Evolutionary conservation across 2,113 vertebrate species (phyloP), one percentile per base, ranked within the genome.

Genomic region (Anas platyrhynchos): DNA sequence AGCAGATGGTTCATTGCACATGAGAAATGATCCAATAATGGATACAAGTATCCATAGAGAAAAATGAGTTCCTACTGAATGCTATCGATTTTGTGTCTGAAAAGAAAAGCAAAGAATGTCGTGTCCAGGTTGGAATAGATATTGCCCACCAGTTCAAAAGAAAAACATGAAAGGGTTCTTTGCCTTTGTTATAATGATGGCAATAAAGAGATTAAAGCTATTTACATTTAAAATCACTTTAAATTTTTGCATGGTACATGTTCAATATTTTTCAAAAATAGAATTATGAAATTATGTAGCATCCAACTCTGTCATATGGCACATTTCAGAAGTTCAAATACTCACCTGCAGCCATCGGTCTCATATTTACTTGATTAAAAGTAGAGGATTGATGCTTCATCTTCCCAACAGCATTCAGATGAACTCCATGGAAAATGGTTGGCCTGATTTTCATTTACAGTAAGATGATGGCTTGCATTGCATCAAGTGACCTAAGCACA

Each of bases 21-120:
- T 93, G 85, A 94, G 88, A 91, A 93, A 95, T 86, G 83, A 96
- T 94, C 76, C 86, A 93, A 82, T 93, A 95, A 91, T 54, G 34
- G 90, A 61, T 90, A 95, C 79, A 91, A 75, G 90, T 90, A 86
- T 88, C 90, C 69, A 78, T 7, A 86, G 76, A 91, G 73, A 93
- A 95, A 95, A 93, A 90, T 5, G 5, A 55, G 56, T 84, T 94
- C 72, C 86, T 96, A 44, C 79, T 81, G 93, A 91, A 93, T 88
- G 80, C 66, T 75, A 81, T 90, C 0, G 58, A 92, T 96, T 90
- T 90, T 91, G 41, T 84, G 72, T 95, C 85, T 94, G 88, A 71
- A 91, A 93, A 75, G 80, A 75, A 94, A 93, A 91, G 50, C 50
- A 67, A 76, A 86, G 76, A 83, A 71, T 96, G 61, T 88, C 81